Base-by-base conservation (phyloP, 2,797 vertebrate genomes). In the Anguilla pacifica region DNA sequence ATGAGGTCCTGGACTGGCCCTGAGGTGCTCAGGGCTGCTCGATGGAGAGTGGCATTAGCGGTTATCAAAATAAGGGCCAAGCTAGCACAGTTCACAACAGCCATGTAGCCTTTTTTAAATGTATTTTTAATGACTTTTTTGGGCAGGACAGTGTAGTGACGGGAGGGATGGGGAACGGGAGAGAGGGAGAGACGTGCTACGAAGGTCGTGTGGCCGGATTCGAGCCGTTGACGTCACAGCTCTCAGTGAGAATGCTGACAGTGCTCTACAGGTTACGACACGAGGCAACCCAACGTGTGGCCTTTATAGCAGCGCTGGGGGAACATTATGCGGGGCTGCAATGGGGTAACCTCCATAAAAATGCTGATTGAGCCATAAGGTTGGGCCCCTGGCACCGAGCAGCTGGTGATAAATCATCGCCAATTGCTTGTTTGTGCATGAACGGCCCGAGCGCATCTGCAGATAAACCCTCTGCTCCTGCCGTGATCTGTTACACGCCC, bases 31-130 rank as follows among this genome's bases (percentile, higher is more conserved):
- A 25, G 87, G 51, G 55, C 51, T 89, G 87, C 90, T 88, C 85
- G 88, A 92, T 90, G 89, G 35, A 10, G 61, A 55, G 74, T 19
- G 87, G 89, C 89, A 59, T 86, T 17, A 88, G 89, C 67, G 88
- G 89, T 92, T 90, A 90, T 89, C 91, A 89, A 90, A 88, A 91
- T 85, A 15, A 83, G 53, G 25, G 77, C 64, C 31, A 81, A 85
- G 84, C 67, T 53, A 22, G 83, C 28, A 31, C 31, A 67, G 39
- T 83, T 83, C 46, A 83, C 51, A 84, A 84, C 19, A n/a, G 28
- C 19, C 10, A 11, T 11, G 6, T 83, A n/a, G 43, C 43, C 55
- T 46, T 46, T 46, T 5, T 46, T 5, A 46, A 46, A 46, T 46
- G 43, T 46, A 46, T 46, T 46, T 46, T 46, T 46, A 46, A 46